Evolutionary conservation across 2,888 invertebrate genomes (phyloP).

Genomic region (Caenorhabditis sp.): DNA sequence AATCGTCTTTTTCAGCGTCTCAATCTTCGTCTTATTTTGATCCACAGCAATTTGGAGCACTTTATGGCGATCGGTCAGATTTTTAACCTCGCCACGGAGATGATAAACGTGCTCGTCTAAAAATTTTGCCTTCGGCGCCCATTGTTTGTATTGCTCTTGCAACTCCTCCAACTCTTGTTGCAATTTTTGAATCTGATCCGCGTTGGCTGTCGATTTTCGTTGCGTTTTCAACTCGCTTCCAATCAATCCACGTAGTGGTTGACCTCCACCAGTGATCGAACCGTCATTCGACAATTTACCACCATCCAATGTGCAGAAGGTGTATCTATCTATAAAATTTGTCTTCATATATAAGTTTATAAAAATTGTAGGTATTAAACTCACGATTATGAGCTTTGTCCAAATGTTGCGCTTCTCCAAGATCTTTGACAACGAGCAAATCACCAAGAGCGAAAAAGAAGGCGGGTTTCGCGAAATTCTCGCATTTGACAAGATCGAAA

Average conservation of each 20-base stretch:
- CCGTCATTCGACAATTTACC: conserved; percentile 87
- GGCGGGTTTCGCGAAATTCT: conserved; percentile 77
- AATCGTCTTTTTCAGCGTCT: conserved; percentile 69
- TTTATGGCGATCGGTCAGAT: background rate
- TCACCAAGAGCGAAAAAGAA: conserved; percentile 88
- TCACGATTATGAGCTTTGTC: background rate
- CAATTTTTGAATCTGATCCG: background rate
- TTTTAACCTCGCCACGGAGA: background rate
- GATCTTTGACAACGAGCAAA: conserved; percentile 83
- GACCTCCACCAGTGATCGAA: conserved; percentile 96
- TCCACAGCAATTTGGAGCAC: background rate
- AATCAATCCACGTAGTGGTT: conserved; percentile 50
- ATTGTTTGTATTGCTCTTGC: background rate
- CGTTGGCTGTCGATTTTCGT: background rate
- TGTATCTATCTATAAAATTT: background rate
- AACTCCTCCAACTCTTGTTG: background rate
- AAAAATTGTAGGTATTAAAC: background rate
- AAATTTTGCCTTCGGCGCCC: background rate
- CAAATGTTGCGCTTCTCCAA: conserved; percentile 81
- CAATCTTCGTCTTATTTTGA: background rate
- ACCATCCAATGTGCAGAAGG: conserved; percentile 82
- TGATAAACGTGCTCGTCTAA: background rate
- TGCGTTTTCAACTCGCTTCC: conserved; percentile 4
- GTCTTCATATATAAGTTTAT: too few relatives aligned
- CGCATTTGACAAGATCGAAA: conserved; percentile 86